A percentile compares a stretch with the other conserved stretches of the same genome.
These are phyloP conservation scores for Coregonus clupeaformis DNA, from an alignment of 2,113 vertebrate genomes.

Conservation along the genomic window DNA sequence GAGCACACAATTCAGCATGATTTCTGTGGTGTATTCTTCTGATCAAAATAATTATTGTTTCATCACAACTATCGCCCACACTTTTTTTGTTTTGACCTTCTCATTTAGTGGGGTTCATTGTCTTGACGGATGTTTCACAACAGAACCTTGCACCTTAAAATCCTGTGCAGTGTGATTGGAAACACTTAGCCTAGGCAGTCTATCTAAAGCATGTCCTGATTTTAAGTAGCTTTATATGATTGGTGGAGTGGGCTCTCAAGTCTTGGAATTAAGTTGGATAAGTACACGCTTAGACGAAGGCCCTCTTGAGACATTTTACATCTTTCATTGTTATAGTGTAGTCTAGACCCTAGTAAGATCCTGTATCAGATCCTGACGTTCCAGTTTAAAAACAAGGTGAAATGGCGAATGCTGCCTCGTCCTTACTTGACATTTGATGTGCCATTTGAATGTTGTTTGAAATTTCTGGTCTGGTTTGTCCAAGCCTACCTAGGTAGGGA, in stretches of 20 bases:
- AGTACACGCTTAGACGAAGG: too few relatives aligned
- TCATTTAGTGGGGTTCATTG: background rate
- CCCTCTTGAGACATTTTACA: too few relatives aligned
- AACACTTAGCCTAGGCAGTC: background rate
- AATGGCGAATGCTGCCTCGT: background rate
- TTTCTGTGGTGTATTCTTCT: background rate
- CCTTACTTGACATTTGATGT: background rate
- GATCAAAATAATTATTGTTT: background rate
- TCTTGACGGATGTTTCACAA: background rate
- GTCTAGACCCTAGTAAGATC: too few relatives aligned
- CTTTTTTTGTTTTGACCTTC: background rate
- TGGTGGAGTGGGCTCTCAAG: constrained; percentile 35
- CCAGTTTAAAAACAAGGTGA: constrained; percentile 17
- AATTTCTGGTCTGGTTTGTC: background rate
- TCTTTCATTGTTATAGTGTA: too few relatives aligned
- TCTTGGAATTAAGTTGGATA: background rate
- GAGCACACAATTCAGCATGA: background rate
- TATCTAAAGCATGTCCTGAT: constrained; percentile 23
- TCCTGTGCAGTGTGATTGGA: background rate
- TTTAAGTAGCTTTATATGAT: constrained; percentile 41
- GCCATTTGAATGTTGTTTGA: background rate
- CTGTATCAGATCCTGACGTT: too few relatives aligned
- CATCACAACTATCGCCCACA: background rate
- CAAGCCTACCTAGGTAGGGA: background rate
- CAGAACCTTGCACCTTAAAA: too few relatives aligned